These are phyloP conservation scores for Drosophila setosimentum DNA, from an alignment of 2,888 invertebrate genomes.

Conservation along the genomic window DNA sequence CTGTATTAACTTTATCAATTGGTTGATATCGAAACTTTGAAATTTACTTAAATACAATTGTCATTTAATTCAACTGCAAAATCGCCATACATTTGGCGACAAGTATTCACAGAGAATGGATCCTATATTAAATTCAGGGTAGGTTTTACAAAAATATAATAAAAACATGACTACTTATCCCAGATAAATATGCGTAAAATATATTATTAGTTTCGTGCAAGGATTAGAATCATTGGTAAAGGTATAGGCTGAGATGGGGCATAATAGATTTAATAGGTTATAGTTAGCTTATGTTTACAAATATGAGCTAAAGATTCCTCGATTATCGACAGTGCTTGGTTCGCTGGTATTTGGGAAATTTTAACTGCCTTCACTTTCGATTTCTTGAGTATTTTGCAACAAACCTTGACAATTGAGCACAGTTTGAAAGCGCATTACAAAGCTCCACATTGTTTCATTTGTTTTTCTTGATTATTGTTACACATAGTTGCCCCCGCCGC, in stretches of 20 bases:
- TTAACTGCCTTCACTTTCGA: background rate
- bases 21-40: slow-evolving; percentile 36
- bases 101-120: background rate
- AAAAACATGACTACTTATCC: background rate
- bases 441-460: background rate
- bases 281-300: background rate
- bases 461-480: background rate
- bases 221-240: background rate
- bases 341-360: background rate
- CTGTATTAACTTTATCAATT: slow-evolving; percentile 45
- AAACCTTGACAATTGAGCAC: background rate
- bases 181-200: background rate
- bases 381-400: background rate
- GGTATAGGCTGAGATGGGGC: background rate
- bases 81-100: background rate
- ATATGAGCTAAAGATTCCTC: background rate
- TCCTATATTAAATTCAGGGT: background rate
- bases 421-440: background rate
- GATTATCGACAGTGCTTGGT: background rate
- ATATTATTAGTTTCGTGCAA: background rate
- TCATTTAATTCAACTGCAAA: background rate
- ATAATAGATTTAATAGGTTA: background rate
- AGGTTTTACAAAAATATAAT: background rate
- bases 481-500: background rate
- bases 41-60: slow-evolving; percentile 20